Base-by-base conservation (phyloP, 1,140 invertebrate species). In the Lucilia sericata region DNA sequence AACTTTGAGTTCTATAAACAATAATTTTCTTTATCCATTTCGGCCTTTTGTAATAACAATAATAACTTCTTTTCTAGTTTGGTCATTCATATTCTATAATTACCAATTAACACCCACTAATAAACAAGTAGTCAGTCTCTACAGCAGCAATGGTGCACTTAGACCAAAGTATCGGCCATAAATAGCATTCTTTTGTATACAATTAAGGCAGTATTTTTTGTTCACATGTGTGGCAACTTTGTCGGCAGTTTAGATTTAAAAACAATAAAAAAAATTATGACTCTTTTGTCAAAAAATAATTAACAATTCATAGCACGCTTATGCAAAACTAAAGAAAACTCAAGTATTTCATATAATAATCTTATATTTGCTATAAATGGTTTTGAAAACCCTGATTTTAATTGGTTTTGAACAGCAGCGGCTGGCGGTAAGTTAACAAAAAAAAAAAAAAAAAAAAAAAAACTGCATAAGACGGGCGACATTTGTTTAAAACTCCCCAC, bases 381-480 rank as follows among this genome's bases (percentile, higher is more conserved):
- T 70, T 70, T 70, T 3, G 9, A 5, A 80, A 80, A 80, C 42
- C 76, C 76, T 49, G 42, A 7, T 80, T 80, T 80, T 80, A 80
- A 80, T 80, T 80, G 76, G 76, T 80, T 80, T 80, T 80, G 36
- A 80, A 80, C 76, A 80, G 10, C 76, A 80, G 25, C 12, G 17
- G 25, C 70, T 25, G 25, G 30, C n/a, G 65, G n/a, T 25, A 70
- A 10, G n/a, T 65, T 19, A 2, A 65, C 25, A 30, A 30, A 30
- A 30, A n/a, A n/a, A n/a, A n/a, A n/a, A n/a, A n/a, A n/a, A n/a
- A 30, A 30, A 30, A 30, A n/a, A n/a, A n/a, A n/a, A 2, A 17
- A 65, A 65, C 60, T n/a, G 17, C 49, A 55, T 55, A 55, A 55
- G 51, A 55, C 51, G 51, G 51, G 17, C 13, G 51, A 55, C 17